phyloP scores from a whole-genome alignment of 2,888 invertebrate species.

The Pollenia amentaria region DNA sequence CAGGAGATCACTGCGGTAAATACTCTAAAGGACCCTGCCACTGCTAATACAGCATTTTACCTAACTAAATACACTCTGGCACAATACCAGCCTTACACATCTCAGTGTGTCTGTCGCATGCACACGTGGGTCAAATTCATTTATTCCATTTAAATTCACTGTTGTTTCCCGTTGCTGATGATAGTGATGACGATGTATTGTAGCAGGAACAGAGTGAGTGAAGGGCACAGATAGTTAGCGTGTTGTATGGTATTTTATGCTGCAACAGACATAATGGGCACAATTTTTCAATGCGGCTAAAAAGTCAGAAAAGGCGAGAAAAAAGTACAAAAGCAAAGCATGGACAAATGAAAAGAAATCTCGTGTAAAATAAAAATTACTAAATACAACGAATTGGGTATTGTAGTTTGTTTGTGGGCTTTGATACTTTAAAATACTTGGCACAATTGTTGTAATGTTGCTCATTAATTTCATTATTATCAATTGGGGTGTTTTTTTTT shows the following conservation, averaged over 20 bases:
- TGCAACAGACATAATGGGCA: constrained; percentile 70
- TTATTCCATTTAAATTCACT: constrained; percentile 51
- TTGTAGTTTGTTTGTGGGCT: constrained; percentile 31
- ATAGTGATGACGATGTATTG: constrained; percentile 15
- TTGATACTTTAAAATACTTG: constrained; percentile 19
- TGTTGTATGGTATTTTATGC: constrained; percentile 55
- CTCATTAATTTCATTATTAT: constrained; percentile 75
- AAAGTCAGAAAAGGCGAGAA: constrained; percentile 61
- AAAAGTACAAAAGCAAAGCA: constrained; percentile 14
- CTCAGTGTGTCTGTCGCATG: constrained; percentile 59
- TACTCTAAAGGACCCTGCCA: constrained; percentile 46
- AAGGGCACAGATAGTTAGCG: constrained; percentile 32
- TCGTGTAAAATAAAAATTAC: constrained; percentile 63
- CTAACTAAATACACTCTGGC: constrained; percentile 7
- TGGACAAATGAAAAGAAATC: constrained; percentile 29
- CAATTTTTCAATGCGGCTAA: constrained; percentile 71
- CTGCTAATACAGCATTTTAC: constrained; percentile 26
- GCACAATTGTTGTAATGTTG: constrained; percentile 71
- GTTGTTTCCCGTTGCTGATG: constrained; percentile 24
- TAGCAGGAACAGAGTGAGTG: background rate
- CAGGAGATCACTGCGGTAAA: constrained; percentile 74
- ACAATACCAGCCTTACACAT: constrained; percentile 8
- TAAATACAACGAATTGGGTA: constrained; percentile 23
- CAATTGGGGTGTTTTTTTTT: constrained; percentile 73
- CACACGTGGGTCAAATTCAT: constrained; percentile 74